Evolutionary conservation across 2,797 vertebrate genomes (phyloP).

Genomic region (Leucoraja ocellata): DNA sequence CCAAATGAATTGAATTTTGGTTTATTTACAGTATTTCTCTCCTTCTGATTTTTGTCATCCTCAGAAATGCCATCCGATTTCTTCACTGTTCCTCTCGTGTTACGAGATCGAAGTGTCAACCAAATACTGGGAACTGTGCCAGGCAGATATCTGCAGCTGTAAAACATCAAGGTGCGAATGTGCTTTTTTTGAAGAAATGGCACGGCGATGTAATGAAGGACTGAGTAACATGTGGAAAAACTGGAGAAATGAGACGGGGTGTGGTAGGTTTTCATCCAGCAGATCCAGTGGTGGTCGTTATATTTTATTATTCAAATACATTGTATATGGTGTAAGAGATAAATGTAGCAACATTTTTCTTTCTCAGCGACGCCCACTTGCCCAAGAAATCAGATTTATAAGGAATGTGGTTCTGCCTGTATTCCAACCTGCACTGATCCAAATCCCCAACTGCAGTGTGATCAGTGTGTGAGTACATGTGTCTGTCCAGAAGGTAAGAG

Average conservation of each 20-base stretch:
- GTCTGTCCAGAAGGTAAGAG: conserved; percentile 58
- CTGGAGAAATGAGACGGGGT: conserved; percentile 56
- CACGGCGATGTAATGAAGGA: conserved; percentile 47
- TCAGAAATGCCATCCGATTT: background rate
- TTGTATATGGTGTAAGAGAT: background rate
- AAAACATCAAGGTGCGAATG: conserved; percentile 48
- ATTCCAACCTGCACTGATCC: conserved; percentile 62
- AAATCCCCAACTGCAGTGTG: conserved; percentile 51
- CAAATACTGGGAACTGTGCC: conserved; percentile 44
- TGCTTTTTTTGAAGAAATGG: conserved; percentile 59
- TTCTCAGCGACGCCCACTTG: conserved; percentile 55
- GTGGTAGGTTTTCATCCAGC: conserved; percentile 53
- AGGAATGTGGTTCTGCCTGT: conserved; percentile 55
- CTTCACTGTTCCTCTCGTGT: background rate
- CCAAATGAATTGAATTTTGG: background rate
- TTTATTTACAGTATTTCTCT: background rate
- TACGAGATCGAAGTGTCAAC: accelerated
- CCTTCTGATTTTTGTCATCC: background rate
- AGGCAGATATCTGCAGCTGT: conserved; percentile 47
- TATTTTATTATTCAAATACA: background rate
- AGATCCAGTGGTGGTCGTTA: background rate
- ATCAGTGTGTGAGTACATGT: conserved; percentile 56
- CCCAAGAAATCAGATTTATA: conserved; percentile 56
- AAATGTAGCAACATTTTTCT: conserved; percentile 36
- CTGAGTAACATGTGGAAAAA: conserved; percentile 34